Conservation (phyloP, 2,888 invertebrate species). For the Agelastica alni region DNA sequence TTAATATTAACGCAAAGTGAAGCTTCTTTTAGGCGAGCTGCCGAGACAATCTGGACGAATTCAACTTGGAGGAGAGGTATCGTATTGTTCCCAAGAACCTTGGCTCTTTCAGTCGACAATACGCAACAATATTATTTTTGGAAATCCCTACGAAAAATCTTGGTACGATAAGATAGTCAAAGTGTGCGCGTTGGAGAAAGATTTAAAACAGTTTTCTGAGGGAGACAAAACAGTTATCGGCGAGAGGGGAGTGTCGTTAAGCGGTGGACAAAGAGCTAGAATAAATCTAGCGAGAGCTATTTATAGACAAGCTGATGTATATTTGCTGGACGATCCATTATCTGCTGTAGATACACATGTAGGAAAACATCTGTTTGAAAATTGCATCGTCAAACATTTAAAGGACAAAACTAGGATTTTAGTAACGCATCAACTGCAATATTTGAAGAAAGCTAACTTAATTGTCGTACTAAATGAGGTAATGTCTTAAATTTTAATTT, state of each 20-base stretch:
- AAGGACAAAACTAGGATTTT: slow-evolving; percentile 65
- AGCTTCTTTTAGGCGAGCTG: slow-evolving; percentile 62
- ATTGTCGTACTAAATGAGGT: slow-evolving; percentile 63
- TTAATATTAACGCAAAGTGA: too few relatives aligned
- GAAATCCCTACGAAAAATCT: slow-evolving; percentile 57
- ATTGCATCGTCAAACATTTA: slow-evolving; percentile 67
- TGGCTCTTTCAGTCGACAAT: slow-evolving; percentile 68
- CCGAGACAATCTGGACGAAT: slow-evolving; percentile 59
- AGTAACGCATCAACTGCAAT: slow-evolving; percentile 75
- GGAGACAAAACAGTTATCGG: slow-evolving; percentile 63
- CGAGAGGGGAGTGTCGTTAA: slow-evolving; percentile 76
- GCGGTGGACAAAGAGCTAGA: slow-evolving; percentile 82
- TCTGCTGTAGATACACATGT: slow-evolving; percentile 81
- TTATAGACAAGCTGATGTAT: slow-evolving; percentile 76
- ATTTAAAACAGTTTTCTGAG: slow-evolving; percentile 65
- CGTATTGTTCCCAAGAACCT: slow-evolving; percentile 69
- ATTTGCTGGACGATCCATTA: slow-evolving; percentile 78
- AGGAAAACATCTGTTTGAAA: slow-evolving; percentile 73
- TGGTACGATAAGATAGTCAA: slow-evolving; percentile 60
- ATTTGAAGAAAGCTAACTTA: slow-evolving; percentile 61
- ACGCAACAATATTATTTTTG: slow-evolving; percentile 72
- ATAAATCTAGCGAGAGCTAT: slow-evolving; percentile 78
- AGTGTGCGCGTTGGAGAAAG: slow-evolving; percentile 66
- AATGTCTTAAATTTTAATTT: too few relatives aligned
- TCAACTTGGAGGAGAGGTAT: slow-evolving; percentile 59